Evolutionary conservation across 2,113 vertebrate species (phyloP), one percentile per base, ranked within the genome.

Genomic region (Oostethus manadensis): DNA sequence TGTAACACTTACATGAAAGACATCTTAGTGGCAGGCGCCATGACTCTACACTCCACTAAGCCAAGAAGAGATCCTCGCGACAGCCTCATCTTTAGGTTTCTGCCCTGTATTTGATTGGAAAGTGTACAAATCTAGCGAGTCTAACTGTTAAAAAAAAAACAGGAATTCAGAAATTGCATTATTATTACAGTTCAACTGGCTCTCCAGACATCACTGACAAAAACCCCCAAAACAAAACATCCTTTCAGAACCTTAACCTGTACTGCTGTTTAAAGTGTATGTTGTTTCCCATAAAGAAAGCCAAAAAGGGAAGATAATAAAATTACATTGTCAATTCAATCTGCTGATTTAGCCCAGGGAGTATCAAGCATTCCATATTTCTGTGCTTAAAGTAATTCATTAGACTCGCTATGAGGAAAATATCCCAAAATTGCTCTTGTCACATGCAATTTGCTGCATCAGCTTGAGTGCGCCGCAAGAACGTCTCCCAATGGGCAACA

Each of bases 291-390:
- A 1, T 16, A 49, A 46, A 60, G 21, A 29, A 56, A 17, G 7
- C 5, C 33, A 18, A 35, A 64, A 45, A 42, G 53, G 2, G 40
- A 60, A 20, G 44, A 42, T 59, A 74, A 62, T 40, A 17, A 61
- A 80, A 88, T 72, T 82, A 59, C 44, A 60, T 82, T 72, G 81
- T 83, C 81, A 86, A 86, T 82, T 83, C 80, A 79, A 77, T 61
- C 58, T 73, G 82, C 79, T 74, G 82, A 63, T 63, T 67, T 65
- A 56, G 75, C 83, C 76, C 56, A 66, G 60, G 51, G 73, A 68
- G 46, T 60, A 79, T 77, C 61, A 62, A 38, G 73, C 59, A 74
- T 81, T 77, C 65, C 76, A 78, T 80, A 74, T 73, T 59, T 60
- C 38, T 51, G 45, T 7, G 14, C 56, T 66, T 84, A 75, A 81